Evolutionary conservation across 1,140 invertebrate genomes (phyloP).

Genomic region (Dendroctonus ponderosae): DNA sequence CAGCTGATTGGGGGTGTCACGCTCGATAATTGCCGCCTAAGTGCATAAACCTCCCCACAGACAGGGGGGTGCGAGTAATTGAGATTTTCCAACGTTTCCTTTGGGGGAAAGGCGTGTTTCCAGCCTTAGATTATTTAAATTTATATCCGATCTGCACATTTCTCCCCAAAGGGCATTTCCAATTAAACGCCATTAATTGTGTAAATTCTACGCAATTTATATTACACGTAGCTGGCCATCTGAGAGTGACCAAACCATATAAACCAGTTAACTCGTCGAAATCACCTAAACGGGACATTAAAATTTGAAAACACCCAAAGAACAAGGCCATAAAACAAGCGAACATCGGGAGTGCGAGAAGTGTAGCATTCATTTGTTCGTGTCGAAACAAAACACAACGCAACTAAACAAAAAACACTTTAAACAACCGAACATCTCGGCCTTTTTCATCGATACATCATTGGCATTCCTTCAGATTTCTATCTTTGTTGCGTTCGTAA

Average conservation of each 20-base stretch:
- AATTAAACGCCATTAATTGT: no score
- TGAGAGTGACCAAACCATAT: slow-evolving; percentile 5
- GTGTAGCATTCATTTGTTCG: slow-evolving; percentile 50
- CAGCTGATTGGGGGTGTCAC: not conserved
- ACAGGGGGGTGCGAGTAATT: slow-evolving; percentile 7
- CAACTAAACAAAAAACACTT: slow-evolving; percentile 47
- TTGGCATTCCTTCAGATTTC: slow-evolving; percentile 41
- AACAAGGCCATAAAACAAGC: slow-evolving; percentile 32
- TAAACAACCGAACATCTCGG: slow-evolving; percentile 49
- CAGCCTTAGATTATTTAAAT: no score
- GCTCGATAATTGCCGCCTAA: slow-evolving; percentile 16
- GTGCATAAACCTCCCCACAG: slow-evolving; percentile 8
- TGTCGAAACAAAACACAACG: slow-evolving; percentile 49
- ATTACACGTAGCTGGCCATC: not conserved
- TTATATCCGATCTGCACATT: no score
- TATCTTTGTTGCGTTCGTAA: slow-evolving; percentile 29
- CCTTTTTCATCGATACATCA: slow-evolving; percentile 50
- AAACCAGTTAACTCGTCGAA: slow-evolving; percentile 15
- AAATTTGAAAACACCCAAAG: slow-evolving; percentile 33
- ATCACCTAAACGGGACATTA: slow-evolving; percentile 19
- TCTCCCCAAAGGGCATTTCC: no score
- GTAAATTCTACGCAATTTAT: no score
- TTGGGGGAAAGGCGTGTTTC: no score
- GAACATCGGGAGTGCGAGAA: slow-evolving; percentile 44
- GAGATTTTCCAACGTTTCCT: not conserved